phyloP scores from a whole-genome alignment of 2,888 invertebrate genomes.

The Cryptosula pallasiana region DNA sequence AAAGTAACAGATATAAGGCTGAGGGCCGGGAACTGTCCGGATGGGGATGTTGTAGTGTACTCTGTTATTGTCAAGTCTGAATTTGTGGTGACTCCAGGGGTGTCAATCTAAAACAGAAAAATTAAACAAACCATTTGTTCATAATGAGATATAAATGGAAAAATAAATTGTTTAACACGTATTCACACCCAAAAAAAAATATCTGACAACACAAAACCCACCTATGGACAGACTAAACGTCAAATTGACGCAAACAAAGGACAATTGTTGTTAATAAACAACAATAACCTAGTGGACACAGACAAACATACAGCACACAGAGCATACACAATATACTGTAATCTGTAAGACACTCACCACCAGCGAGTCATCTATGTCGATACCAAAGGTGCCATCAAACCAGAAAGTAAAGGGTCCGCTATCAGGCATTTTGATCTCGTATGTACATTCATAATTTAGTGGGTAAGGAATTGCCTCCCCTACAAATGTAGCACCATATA shows the following conservation, averaged over 20 bases:
- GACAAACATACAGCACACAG: too few species aligned
- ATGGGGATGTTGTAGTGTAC: not conserved
- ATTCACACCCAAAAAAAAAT: too few species aligned
- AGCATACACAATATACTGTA: too few species aligned
- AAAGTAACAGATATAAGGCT: not conserved
- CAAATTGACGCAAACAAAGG: too few species aligned
- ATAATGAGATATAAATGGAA: too few species aligned
- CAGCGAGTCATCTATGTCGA: not conserved
- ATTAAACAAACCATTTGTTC: too few species aligned
- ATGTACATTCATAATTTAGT: not conserved
- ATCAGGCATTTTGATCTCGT: not conserved
- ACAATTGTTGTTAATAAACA: too few species aligned
- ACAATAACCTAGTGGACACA: too few species aligned
- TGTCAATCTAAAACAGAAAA: constrained; percentile 17
- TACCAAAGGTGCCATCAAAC: constrained; percentile 12
- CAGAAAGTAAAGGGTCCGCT: constrained; percentile 16
- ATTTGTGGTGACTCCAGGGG: not conserved
- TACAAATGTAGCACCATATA: not conserved
- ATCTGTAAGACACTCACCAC: too few species aligned
- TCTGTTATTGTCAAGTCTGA: not conserved
- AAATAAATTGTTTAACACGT: too few species aligned
- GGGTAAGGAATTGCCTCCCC: constrained; percentile 1
- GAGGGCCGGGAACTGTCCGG: not conserved
- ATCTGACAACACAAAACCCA: too few species aligned
- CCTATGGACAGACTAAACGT: too few species aligned